These are phyloP conservation scores for Porites divaricata DNA, from an alignment of 92 coral and sea anemone genomes.

Conservation along the genomic window DNA sequence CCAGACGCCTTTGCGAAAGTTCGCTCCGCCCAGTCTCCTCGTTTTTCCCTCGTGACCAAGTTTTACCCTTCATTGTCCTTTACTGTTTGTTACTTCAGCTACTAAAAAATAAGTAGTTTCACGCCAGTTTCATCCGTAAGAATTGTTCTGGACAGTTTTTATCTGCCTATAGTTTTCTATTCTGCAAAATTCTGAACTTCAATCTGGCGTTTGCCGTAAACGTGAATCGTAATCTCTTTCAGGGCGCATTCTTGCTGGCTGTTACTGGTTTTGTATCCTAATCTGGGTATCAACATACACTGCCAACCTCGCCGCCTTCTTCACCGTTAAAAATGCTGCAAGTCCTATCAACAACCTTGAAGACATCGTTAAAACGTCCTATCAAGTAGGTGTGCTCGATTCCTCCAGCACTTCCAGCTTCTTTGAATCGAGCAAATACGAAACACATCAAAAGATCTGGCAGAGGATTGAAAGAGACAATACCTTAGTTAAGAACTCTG, in stretches of 20 bases:
- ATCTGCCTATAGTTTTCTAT: too few relatives aligned
- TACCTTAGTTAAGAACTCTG: constrained; percentile 5
- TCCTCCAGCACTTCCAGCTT: constrained; percentile 55
- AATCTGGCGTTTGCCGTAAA: too few relatives aligned
- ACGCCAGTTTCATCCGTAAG: too few relatives aligned
- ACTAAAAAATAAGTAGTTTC: too few relatives aligned
- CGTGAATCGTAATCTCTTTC: too few relatives aligned
- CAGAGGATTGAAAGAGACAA: constrained; percentile 7
- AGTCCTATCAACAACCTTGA: constrained; percentile 55
- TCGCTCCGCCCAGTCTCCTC: too few relatives aligned
- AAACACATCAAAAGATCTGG: constrained; percentile 35
- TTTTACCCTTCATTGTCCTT: too few relatives aligned
- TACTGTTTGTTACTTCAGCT: too few relatives aligned
- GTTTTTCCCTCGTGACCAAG: too few relatives aligned
- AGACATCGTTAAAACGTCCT: constrained; percentile 52
- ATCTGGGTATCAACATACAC: constrained; percentile 88
- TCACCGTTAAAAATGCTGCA: constrained; percentile 55
- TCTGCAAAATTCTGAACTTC: too few relatives aligned
- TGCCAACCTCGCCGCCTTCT: constrained; percentile 84
- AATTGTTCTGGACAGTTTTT: too few relatives aligned
- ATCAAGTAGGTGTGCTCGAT: constrained; percentile 35
- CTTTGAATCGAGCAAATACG: constrained; percentile 33
- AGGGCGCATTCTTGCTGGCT: constrained; percentile 83
- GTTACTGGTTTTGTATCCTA: constrained; percentile 85
- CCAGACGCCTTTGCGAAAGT: too few relatives aligned